Conservation (phyloP, 2,888 invertebrate species). For the Tortricodes alternella region DNA sequence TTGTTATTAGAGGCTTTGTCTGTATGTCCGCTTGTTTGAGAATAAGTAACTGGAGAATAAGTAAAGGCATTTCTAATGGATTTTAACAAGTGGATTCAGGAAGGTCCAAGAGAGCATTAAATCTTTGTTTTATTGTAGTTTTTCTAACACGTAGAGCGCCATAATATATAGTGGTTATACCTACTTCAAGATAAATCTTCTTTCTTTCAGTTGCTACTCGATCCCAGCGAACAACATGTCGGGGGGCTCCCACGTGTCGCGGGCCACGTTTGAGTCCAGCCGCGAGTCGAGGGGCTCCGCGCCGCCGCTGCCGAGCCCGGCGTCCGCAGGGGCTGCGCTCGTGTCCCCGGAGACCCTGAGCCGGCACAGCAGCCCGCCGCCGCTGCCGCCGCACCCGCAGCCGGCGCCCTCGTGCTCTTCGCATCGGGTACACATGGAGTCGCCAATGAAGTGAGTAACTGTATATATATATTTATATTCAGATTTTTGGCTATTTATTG, state of each 20-base stretch:
- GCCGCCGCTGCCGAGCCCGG: constrained; percentile 88
- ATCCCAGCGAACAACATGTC: constrained; percentile 85
- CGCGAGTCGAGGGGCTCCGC: constrained; percentile 73
- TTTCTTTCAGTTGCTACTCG: constrained; percentile 81
- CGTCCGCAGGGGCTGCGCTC: constrained; percentile 88
- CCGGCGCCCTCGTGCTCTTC: constrained; percentile 80
- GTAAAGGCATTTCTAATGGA: too few relatives aligned
- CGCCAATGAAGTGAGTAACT: constrained; percentile 71
- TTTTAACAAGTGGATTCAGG: too few relatives aligned
- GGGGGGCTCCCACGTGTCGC: constrained; percentile 82
- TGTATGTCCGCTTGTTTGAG: too few relatives aligned
- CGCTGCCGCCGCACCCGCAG: constrained; percentile 79
- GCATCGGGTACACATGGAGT: constrained; percentile 81
- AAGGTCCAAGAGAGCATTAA: too few relatives aligned
- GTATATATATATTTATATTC: too few relatives aligned
- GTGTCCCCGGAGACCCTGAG: constrained; percentile 89
- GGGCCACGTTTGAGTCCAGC: constrained; percentile 75
- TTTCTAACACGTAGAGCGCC: too few relatives aligned
- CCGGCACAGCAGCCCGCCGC: constrained; percentile 84
- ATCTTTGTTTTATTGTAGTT: not conserved
- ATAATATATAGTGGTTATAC: too few relatives aligned
- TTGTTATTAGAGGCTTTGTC: too few relatives aligned
- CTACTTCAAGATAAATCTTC: not conserved
- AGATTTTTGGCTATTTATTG: too few relatives aligned
- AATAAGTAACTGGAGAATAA: too few relatives aligned